Evolutionary conservation across 1,140 invertebrate genomes (phyloP).

Genomic region (Asbolus verrucosus): DNA sequence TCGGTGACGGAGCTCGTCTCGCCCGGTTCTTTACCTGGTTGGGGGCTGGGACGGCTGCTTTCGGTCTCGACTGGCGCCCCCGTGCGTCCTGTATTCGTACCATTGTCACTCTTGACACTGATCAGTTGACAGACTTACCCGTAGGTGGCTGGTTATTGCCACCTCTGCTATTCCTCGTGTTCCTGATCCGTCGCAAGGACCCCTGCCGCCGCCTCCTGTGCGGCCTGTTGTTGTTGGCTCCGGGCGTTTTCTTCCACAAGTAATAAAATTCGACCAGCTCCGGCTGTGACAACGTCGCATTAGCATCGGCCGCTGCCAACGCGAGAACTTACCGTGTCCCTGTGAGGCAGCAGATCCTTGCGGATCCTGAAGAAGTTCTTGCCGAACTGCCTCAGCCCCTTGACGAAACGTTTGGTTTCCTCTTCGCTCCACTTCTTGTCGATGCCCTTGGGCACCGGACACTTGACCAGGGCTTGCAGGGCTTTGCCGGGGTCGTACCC

Average conservation of each 20-base stretch:
- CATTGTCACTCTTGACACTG: too few species aligned
- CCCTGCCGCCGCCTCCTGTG: constrained; percentile 89
- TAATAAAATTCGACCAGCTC: constrained; percentile 99
- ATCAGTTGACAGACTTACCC: too few species aligned
- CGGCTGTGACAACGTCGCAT: constrained; percentile 69
- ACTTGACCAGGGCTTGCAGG: constrained; percentile 95
- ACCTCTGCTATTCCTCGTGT: constrained; percentile 76
- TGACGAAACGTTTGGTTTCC: constrained; percentile 97
- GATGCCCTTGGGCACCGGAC: constrained; percentile 95
- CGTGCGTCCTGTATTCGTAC: constrained; percentile 48
- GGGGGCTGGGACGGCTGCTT: constrained; percentile 71
- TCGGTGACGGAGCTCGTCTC: constrained; percentile 93
- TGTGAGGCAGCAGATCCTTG: constrained; percentile 95
- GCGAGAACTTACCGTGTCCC: constrained; percentile 84
- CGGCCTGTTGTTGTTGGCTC: constrained; percentile 93
- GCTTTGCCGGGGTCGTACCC: constrained; percentile 96
- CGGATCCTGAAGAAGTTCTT: constrained; percentile 99
- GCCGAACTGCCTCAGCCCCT: constrained; percentile 96
- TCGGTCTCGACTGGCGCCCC: constrained; percentile 66
- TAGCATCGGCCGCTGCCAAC: background rate
- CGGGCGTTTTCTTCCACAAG: constrained; percentile 99
- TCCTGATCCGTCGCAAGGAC: constrained; percentile 89
- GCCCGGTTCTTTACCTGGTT: constrained; percentile 71
- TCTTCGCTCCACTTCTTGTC: constrained; percentile 99
- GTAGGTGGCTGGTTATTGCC: constrained; percentile 68